Base-by-base conservation (phyloP, 53 echinoderm and acorn worm genomes). In the Patiria pectinifera region DNA sequence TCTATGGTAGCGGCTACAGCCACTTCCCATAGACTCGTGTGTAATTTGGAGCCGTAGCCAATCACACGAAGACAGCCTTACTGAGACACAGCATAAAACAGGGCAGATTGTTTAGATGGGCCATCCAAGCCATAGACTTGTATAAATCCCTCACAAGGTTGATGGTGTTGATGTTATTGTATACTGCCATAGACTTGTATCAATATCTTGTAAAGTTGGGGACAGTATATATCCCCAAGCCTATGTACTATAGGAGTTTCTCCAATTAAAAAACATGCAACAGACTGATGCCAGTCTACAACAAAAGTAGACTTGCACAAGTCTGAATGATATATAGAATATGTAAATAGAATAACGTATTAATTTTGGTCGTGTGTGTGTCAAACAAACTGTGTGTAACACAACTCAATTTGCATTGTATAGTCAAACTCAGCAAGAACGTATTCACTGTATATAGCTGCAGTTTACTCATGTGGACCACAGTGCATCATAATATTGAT, bases 381-480 rank as follows among this genome's bases (percentile, higher is more conserved):
- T 69, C 21, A 69, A 69, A 66, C 6, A 45, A 11, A 74, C 18
- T 87, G 87, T 87, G 72, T 87, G 49, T 87, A 87, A 75, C 75
- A 87, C 87, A 75, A 87, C 87, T 87, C 87, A 75, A 70, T 25
- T 76, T 24, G 21, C 76, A 26, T 24, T 76, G 76, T 76, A 26
- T 43, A 76, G 25, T 35, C 45, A 63, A 86, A 46, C 35, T 6
- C 23, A 86, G 86, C 86, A 86, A 74, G 47, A 74, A 45, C 8
- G 86, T 86, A 86, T 86, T 86, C 86, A 86, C 21, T 72, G 85
- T 85, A 63, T 35, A 85, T 74, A 74, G n/a, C 24, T 24, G 19
- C 74, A 74, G 24, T n/a, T n/a, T 74, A 23, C 74, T 23, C 11
- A 74, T 74, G 9, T 10, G 74, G 19, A 74, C 22, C 66, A 66